A percentile compares a stretch with the other conserved stretches of the same genome.
These are phyloP conservation scores for Ericerus pela DNA, from an alignment of 1,140 invertebrate species.

Conservation along the genomic window DNA sequence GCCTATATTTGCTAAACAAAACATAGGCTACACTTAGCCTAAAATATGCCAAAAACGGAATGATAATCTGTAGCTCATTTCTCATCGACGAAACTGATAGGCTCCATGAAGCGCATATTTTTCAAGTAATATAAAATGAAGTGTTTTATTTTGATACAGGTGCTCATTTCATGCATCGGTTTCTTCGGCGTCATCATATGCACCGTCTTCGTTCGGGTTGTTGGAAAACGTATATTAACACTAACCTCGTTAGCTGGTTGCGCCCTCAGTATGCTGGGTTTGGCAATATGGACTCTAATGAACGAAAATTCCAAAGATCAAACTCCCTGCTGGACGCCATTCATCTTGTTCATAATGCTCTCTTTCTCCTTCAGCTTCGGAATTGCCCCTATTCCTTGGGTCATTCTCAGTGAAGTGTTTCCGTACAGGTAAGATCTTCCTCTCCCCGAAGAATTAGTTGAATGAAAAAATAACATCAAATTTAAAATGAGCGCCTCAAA, in stretches of 20 bases:
- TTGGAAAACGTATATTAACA: conserved; percentile 31
- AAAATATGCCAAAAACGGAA: too few species aligned
- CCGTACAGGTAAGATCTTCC: conserved; percentile 22
- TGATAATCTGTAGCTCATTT: too few species aligned
- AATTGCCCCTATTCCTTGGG: conserved; percentile 24
- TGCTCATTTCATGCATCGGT: conserved; percentile 17
- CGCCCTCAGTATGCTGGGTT: conserved; percentile 14
- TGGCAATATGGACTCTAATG: conserved; percentile 14
- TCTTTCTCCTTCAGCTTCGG: conserved; percentile 22
- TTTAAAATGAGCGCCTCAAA: too few species aligned
- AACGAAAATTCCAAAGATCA: not conserved
- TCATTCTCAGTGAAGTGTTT: conserved; percentile 26
- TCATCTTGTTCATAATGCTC: conserved; percentile 18
- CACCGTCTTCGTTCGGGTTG: conserved; percentile 16
- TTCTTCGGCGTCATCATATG: conserved; percentile 20
- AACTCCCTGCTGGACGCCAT: conserved; percentile 17
- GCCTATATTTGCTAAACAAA: too few species aligned
- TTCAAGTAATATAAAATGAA: conserved; percentile 6
- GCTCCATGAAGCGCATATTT: not conserved
- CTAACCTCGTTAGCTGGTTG: conserved; percentile 28
- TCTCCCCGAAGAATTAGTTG: too few species aligned
- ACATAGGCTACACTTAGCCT: too few species aligned
- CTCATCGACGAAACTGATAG: not conserved
- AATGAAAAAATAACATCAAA: too few species aligned
- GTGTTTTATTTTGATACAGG: conserved; percentile 16